These are phyloP conservation scores for Coboldia fuscipes DNA, from an alignment of 1,140 invertebrate species.

Conservation along the genomic window DNA sequence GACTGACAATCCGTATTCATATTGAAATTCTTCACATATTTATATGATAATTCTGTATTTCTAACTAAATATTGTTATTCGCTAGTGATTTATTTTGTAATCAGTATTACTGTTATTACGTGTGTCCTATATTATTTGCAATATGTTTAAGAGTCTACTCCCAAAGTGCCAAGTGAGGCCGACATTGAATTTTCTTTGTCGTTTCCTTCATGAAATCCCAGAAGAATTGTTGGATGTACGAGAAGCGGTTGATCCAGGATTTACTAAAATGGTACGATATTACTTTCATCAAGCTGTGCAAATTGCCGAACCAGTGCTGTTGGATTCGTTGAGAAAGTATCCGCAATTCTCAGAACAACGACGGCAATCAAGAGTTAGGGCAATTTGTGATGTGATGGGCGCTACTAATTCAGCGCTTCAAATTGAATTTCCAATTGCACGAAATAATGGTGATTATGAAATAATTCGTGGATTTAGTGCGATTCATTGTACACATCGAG, in stretches of 20 bases:
- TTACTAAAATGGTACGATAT: conserved; percentile 51
- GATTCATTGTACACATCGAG: conserved; percentile 62
- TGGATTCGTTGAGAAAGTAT: conserved; percentile 34
- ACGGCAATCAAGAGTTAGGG: conserved; percentile 35
- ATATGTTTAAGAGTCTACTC: too few relatives aligned
- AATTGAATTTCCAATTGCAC: conserved; percentile 56
- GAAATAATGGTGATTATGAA: conserved; percentile 53
- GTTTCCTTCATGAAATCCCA: conserved; percentile 39
- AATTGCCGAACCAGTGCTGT: conserved; percentile 36
- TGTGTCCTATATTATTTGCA: too few relatives aligned
- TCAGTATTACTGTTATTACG: too few relatives aligned
- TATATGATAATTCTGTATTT: too few relatives aligned
- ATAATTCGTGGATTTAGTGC: conserved; percentile 64
- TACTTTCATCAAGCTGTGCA: conserved; percentile 44
- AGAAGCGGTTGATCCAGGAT: conserved; percentile 36
- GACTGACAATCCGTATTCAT: too few relatives aligned
- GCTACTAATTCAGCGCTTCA: conserved; percentile 51
- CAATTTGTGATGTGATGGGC: conserved; percentile 49
- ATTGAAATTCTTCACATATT: too few relatives aligned
- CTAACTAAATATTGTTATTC: too few relatives aligned
- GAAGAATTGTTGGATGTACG: conserved; percentile 30
- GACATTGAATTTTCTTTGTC: too few relatives aligned
- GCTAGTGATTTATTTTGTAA: too few relatives aligned
- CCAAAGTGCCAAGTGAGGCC: too few relatives aligned
- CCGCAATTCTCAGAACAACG: conserved; percentile 35